Base-by-base conservation (phyloP, 2,888 invertebrate genomes). In the Rutpela maculata region DNA sequence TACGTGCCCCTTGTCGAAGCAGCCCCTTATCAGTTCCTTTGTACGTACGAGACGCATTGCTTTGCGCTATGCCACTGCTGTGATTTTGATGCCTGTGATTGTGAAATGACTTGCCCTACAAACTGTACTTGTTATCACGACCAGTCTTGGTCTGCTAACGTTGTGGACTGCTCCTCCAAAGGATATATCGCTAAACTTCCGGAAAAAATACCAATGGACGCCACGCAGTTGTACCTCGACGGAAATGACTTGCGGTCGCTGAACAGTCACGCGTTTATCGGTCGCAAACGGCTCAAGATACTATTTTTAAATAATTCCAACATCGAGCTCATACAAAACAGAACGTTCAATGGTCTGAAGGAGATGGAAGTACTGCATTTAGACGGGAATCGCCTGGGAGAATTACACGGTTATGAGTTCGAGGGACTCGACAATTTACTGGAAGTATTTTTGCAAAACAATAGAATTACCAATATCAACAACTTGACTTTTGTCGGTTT, bases 61-160 rank as follows among this genome's bases (percentile, higher is more conserved):
- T 96, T 96, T 88, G 95, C 96, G 6, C 90, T 95, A 80, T 97
- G 97, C 88, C 95, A 96, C 87, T 97, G 97, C 87, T 97, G 97
- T 89, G 96, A 97, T 89, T 97, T 96, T 88, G 96, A 96, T 86
- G 96, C 96, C 50, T 97, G 97, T 89, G 97, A 97, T 90, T 97
- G 97, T 91, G 95, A 97, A 91, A 96, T 96, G 95, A 96, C 95
- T 69, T 97, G 97, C 87, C 97, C 97, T 26, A 92, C 92, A 74
- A 95, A 95, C 87, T 97, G 97, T 90, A 95, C 95, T 74, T 97
- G 97, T 89, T 97, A 96, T 90, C 95, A 96, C 88, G 97, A 97
- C 89, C 95, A 95, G 87, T 94, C 95, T 26, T 97, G 96, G 95
- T 93, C 94, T 62, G 95, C 95, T 19, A 96, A 96, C 90, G 95